Evolutionary conservation across 2,888 invertebrate genomes (phyloP), one percentile per base, ranked within the genome.

Genomic region (Heliconius aoede): DNA sequence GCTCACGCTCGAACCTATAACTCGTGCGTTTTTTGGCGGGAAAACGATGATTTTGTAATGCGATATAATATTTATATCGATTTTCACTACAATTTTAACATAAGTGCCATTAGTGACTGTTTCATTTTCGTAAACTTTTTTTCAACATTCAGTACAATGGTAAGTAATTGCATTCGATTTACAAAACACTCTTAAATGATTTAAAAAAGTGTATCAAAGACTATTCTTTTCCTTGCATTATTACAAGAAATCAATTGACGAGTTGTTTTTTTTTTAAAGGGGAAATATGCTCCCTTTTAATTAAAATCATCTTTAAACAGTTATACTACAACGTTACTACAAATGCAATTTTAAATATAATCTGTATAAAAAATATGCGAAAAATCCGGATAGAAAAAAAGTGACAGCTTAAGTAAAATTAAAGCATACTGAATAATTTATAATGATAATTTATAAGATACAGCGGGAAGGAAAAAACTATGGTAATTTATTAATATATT

Each of bases 1-100:
- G 88, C 86, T 81, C 78, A 81, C 79, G 76, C 72, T 77, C 75
- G 67, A 73, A 74, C 65, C 80, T 81, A 80, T 76, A 80, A 80
- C 80, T 69, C 71, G 68, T 75, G 73, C 74, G 77, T 77, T 65
- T 73, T 85, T 89, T 85, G 85, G 89, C 90, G 91, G 88, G 89
- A 90, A 90, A 83, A 69, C 51, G 40, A 73, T 69, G 58, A 30
- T n/a, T 32, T 64, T 36, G 32, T 60, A 58, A 69, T 51, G 68
- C 58, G 64, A 30, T 36, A n/a, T 55, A 15, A 18, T 26, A 30
- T 67, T n/a, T 15, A 21, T 1, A 60, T 60, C 26, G 28, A 75
- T 62, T 51, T n/a, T 15, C n/a, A 55, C 11, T 26, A 28, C 51
- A 18, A 24, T 60, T 36, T 68, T 46, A 61, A 26, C 21, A 65